Evolutionary conservation across 2,113 vertebrate genomes (phyloP).

Genomic region (Limnothrissa miodon): DNA sequence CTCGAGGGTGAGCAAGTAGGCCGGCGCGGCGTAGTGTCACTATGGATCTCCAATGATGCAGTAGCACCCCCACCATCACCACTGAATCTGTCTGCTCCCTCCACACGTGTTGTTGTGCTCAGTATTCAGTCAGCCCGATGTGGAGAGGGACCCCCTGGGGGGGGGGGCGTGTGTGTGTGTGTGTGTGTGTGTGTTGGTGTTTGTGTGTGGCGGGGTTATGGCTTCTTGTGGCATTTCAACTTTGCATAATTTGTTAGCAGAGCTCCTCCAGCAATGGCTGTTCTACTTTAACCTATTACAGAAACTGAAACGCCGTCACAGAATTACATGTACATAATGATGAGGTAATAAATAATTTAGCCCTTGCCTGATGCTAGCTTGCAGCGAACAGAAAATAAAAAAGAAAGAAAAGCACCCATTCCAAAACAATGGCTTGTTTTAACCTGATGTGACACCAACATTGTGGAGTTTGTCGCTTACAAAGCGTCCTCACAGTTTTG

Average conservation of each 20-base stretch:
- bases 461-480: slow-evolving; percentile 15
- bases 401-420: not conserved
- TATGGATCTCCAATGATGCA: not conserved
- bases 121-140: slow-evolving; percentile 18
- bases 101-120: not conserved
- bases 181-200: too few species aligned
- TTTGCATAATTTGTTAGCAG: slow-evolving; percentile 46
- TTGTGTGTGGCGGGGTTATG: slow-evolving; percentile 33
- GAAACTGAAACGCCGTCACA: not conserved
- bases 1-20: not conserved
- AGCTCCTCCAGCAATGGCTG: slow-evolving; percentile 38
- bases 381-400: not conserved
- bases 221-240: slow-evolving; percentile 45
- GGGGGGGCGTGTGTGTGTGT: slow-evolving; percentile 23
- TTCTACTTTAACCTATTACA: slow-evolving; percentile 38
- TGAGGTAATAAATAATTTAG: slow-evolving; percentile 5
- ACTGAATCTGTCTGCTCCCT: not conserved
- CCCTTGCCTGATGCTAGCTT: not conserved
- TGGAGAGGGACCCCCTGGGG: not conserved
- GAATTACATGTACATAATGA: slow-evolving; percentile 14
- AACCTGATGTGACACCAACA: not conserved
- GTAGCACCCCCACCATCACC: not conserved
- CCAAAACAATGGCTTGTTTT: not conserved
- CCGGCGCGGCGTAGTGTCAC: too few species aligned
- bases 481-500: not conserved